Evolutionary conservation across 2,888 invertebrate genomes (phyloP).

Genomic region (Rhyacophila evoluta): DNA sequence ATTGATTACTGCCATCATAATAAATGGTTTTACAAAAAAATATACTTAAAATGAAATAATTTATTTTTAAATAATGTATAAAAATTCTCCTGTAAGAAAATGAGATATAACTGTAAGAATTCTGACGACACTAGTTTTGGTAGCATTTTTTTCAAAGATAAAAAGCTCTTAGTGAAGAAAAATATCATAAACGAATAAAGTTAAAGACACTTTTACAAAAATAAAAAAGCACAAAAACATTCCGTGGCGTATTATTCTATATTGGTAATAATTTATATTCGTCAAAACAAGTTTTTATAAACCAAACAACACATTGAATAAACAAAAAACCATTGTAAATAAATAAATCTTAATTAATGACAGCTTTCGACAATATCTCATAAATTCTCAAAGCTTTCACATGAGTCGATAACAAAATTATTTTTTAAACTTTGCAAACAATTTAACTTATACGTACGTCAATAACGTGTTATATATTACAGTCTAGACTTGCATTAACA

Average conservation of each 20-base stretch:
- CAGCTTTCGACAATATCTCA: not conserved
- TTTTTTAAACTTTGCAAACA: not conserved
- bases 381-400: not conserved
- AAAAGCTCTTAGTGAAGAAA: too few species aligned
- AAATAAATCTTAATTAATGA: not conserved
- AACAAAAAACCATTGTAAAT: not conserved
- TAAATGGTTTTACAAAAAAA: too few species aligned
- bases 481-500: slow-evolving; percentile 3
- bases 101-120: too few species aligned
- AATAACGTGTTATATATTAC: not conserved
- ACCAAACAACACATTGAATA: not conserved
- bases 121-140: too few species aligned
- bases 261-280: not conserved
- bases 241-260: not conserved
- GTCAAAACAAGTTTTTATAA: not conserved
- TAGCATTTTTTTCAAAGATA: too few species aligned
- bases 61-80: too few species aligned
- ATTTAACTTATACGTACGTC: not conserved
- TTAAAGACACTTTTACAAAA: too few species aligned
- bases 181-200: too few species aligned
- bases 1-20: too few species aligned
- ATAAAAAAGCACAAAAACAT: too few species aligned
- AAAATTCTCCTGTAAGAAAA: too few species aligned
- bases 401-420: not conserved
- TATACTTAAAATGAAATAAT: too few species aligned